Evolutionary conservation across 2,888 invertebrate genomes (phyloP), one percentile per base, ranked within the genome.

Genomic region (Lamproptera curius): DNA sequence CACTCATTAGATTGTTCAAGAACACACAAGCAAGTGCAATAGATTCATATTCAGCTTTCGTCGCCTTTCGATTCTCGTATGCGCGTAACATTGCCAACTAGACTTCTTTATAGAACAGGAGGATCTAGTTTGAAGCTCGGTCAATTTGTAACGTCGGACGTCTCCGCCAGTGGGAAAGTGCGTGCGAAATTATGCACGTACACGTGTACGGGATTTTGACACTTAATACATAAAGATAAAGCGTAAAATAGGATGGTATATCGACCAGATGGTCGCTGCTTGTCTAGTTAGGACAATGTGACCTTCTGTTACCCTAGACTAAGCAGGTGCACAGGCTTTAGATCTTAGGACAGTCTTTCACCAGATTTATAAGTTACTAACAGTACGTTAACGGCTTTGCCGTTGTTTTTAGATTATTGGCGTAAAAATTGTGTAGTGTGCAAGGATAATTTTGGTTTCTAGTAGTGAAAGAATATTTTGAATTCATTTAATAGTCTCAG

Each of bases 301-400:
- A 49, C 49, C 49, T 49, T 49, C 43, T 35, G 34, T 43, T 14
- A 13, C 35, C 17, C 23, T 16, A 48, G 38, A 38, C 31, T 26
- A 17, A 46, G 36, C 53, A 57, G 53, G 50, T 57, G 57, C 50
- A 52, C 46, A 36, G 48, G 31, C 53, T n/a, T n/a, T n/a, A n/a
- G n/a, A n/a, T n/a, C n/a, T n/a, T n/a, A n/a, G n/a, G n/a, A n/a
- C n/a, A n/a, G n/a, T n/a, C n/a, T n/a, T n/a, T n/a, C n/a, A n/a
- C 8, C 23, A 23, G 5, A 6, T 23, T 6, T 23, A 23, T 23
- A 8, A 23, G 4, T 23, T 23, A 6, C 8, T 23, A 23, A 23
- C 5, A 23, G 23, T 4, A 23, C 8, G 4, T 23, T 23, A 4
- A 6, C 23, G 23, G 4, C 8, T 23, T 23, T 8, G 5, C 8